Evolutionary conservation across 2,797 vertebrate species (phyloP), one percentile per base, ranked within the genome.

Genomic region (Linurgus olivaceus): DNA sequence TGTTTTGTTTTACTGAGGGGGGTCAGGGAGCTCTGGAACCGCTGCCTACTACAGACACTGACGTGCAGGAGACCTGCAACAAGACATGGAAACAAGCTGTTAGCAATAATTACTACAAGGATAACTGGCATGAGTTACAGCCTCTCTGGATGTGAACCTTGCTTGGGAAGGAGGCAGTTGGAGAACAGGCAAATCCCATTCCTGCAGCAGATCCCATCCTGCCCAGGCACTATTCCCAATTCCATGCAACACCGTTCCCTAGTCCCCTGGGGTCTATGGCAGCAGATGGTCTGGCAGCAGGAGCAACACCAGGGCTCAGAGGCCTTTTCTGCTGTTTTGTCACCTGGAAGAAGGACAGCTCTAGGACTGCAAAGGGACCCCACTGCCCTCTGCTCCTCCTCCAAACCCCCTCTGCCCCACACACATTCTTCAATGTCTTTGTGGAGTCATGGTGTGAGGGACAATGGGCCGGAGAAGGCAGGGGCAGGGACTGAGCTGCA

Each of bases 61-160:
- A 24, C 55, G 7, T 25, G 47, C 66, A 40, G 90, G 92, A 71
- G 86, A 58, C 33, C 85, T 74, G 81, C 50, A 57, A 48, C 38
- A 42, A 52, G 95, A 67, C 93, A 83, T 2, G 40, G 78, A 82
- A 93, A 80, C 96, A 95, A 96, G 95, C 95, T 95, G 96, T 95
- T 95, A 66, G 92, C 92, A 45, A 9, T 96, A 97, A 96, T 93
- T 95, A 70, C 85, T 95, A 96, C 96, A 96, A 59, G 85, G 85
- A 78, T 11, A 58, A 75, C 95, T 96, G 96, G 96, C 96, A 91
- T 2, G 11, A 75, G 52, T 25, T 71, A 17, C 84, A 75, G 55
- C 85, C 78, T 93, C 86, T 55, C 88, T 82, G 88, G 93, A 54
- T 50, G 31, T 42, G 86, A 94, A 63, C 91, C 70, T 45, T 95